Evolutionary conservation across 2,113 vertebrate genomes (phyloP), one percentile per base, ranked within the genome.

Genomic region (Micronycteris hirsuta): DNA sequence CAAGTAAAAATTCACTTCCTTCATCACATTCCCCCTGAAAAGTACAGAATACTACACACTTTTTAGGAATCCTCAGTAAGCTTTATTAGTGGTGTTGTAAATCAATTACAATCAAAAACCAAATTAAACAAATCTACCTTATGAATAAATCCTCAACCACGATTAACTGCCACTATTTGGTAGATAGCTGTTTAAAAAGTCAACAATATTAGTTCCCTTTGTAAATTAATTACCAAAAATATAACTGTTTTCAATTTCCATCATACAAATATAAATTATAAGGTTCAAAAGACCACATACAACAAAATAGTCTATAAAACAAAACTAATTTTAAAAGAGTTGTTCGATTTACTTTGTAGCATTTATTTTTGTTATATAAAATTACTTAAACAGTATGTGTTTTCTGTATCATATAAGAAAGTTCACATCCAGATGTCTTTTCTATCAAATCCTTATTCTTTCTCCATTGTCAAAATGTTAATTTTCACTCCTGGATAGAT

Each of bases 181-280:
- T 97, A 98, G 97, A 97, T 96, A 97, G 94, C 94, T 96, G 94
- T 96, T 97, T 96, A 96, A 96, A 97, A 97, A 98, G 95, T 95
- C 97, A 97, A 98, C 61, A 98, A n/a, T 81, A 98, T 97, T 97
- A 97, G 95, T 96, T 96, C 95, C 93, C 97, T 98, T 97, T 98
- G 94, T 97, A 98, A 2, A 3, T 93, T 97, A 97, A 97, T 78
- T 96, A 95, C 87, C 96, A 97, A 98, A 98, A 98, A 98, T 95
- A 98, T 95, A 98, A 98, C 92, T 86, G 38, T 92, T 95, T 98
- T 97, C 93, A 97, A 98, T 98, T 93, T 98, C 93, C 95, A 96
- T 97, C 98, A 93, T 91, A 98, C 76, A 98, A 98, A 98, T 97
- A 98, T 97, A 98, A 98, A 98, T 98, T 98, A 98, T 97, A 98